phyloP scores from a whole-genome alignment of 2,797 vertebrate genomes.

The Apogon talboti region DNA sequence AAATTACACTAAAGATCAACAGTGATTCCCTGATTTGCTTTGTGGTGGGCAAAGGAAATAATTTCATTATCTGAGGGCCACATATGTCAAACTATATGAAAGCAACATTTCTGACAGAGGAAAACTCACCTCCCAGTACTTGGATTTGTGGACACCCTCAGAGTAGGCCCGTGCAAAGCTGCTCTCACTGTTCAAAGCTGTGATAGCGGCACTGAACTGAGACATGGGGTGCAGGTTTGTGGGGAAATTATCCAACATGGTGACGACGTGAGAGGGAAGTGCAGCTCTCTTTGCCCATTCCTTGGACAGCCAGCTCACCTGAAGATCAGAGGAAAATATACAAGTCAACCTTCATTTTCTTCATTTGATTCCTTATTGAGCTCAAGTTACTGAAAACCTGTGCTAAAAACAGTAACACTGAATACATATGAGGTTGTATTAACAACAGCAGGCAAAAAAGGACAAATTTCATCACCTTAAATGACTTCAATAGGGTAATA shows the following conservation, averaged over 20 bases:
- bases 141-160: slow-evolving; percentile 91
- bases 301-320: slow-evolving; percentile 94
- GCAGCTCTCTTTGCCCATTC: slow-evolving; percentile 97
- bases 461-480: neutral
- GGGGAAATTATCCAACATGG: slow-evolving; percentile 98
- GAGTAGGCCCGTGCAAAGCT: slow-evolving; percentile 92
- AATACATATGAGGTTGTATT: neutral
- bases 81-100: too few species aligned
- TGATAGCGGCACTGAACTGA: slow-evolving; percentile 95
- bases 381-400: neutral
- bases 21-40: too few species aligned
- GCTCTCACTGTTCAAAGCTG: slow-evolving; percentile 97
- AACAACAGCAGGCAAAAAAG: neutral
- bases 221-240: slow-evolving; percentile 98
- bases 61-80: neutral
- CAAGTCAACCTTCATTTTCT: neutral
- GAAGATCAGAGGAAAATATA: neutral
- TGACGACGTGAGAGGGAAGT: slow-evolving; percentile 95
- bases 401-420: neutral
- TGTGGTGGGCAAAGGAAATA: neutral
- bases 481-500: neutral
- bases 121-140: slow-evolving; percentile 95
- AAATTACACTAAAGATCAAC: too few species aligned
- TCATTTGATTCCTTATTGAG: neutral
- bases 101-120: neutral